Conservation (phyloP, 1,140 invertebrate genomes). For the Diploscapter pachys region DNA sequence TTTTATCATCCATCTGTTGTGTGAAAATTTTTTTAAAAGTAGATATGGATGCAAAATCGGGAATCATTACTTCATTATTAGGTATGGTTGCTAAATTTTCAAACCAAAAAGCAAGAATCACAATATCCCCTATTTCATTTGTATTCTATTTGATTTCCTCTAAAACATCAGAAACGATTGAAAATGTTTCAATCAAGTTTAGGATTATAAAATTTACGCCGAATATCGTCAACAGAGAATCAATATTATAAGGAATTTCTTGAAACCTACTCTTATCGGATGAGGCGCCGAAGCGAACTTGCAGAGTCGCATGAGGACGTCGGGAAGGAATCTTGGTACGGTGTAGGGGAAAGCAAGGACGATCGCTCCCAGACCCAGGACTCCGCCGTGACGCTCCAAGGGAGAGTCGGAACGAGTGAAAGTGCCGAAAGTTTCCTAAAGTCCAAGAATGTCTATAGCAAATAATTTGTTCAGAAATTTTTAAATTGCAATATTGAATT, state of each 20-base stretch:
- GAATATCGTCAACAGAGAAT: background rate
- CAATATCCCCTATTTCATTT: background rate
- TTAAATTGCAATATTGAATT: background rate
- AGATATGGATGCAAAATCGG: background rate
- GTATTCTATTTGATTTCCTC: background rate
- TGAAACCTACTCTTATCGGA: slow-evolving; percentile 76
- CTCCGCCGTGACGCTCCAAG: slow-evolving; percentile 71
- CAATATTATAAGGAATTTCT: background rate
- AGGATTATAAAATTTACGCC: background rate
- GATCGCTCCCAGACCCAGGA: slow-evolving; percentile 82
- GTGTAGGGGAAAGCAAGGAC: slow-evolving; percentile 84
- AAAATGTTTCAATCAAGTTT: background rate
- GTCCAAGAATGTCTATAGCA: slow-evolving; percentile 13
- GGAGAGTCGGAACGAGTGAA: slow-evolving; percentile 59
- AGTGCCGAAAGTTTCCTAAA: slow-evolving; percentile 58
- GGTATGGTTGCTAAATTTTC: too few species aligned
- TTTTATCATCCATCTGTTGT: background rate
- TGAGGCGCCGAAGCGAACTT: slow-evolving; percentile 74
- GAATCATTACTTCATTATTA: too few species aligned
- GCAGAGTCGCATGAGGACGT: slow-evolving; percentile 75
- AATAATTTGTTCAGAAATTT: background rate
- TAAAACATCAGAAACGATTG: background rate
- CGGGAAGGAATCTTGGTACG: slow-evolving; percentile 77
- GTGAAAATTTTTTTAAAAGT: background rate
- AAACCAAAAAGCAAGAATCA: too few species aligned